Percentiles rank a stretch among this genome's conserved stretches.
These are phyloP conservation scores for Anniella stebbinsi DNA, from an alignment of 2,797 vertebrate species.

Conservation along the genomic window DNA sequence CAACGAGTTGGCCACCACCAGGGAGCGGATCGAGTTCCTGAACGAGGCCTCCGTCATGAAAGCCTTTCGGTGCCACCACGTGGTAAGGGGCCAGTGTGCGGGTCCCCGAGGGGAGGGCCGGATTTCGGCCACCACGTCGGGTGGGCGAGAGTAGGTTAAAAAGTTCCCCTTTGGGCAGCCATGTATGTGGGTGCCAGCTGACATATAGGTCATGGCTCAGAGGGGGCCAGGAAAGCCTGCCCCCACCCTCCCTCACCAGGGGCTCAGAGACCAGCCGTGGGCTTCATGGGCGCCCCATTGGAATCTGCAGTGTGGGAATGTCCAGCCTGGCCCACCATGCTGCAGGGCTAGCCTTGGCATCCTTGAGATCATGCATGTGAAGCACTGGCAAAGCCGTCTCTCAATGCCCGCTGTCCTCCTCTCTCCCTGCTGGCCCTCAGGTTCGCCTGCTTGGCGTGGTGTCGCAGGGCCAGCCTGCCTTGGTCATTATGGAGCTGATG, in stretches of 20 bases:
- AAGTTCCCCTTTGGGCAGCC: too few species aligned
- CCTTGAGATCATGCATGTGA: rapidly evolving
- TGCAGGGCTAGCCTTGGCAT: neutral
- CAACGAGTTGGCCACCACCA: slow-evolving; percentile 81
- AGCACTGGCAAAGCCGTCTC: neutral
- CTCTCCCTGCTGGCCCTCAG: slow-evolving; percentile 51
- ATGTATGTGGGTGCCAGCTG: too few species aligned
- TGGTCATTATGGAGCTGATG: slow-evolving; percentile 88
- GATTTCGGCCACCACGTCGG: neutral
- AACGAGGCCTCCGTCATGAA: slow-evolving; percentile 87
- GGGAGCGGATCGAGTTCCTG: slow-evolving; percentile 83
- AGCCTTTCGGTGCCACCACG: slow-evolving; percentile 83
- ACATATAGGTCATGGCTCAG: neutral
- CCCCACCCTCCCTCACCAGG: too few species aligned
- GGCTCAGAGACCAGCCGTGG: neutral
- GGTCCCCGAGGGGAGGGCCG: too few species aligned
- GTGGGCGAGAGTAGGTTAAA: too few species aligned
- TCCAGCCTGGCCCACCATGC: neutral
- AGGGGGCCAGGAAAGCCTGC: neutral
- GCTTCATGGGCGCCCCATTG: too few species aligned
- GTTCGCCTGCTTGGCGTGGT: slow-evolving; percentile 83
- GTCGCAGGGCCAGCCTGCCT: slow-evolving; percentile 83
- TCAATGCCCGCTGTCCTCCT: too few species aligned
- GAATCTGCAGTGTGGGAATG: neutral
- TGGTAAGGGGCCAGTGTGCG: slow-evolving; percentile 68